Base-by-base conservation (phyloP, 2,797 vertebrate genomes). In the Erethizon dorsatum region DNA sequence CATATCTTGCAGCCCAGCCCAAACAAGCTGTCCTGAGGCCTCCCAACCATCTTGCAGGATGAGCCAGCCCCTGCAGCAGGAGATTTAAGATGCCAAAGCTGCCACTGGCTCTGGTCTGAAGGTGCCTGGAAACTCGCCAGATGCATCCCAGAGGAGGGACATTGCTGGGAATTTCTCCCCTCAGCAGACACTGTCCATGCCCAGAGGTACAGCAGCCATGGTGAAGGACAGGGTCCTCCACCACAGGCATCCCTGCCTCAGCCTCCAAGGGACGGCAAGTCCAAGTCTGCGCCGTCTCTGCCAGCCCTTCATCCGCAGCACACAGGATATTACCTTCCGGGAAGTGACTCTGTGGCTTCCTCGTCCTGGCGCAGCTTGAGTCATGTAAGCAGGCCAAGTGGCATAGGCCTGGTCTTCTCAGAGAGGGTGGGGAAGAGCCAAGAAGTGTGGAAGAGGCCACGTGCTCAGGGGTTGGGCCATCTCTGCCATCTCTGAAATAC, bases 61-160 rank as follows among this genome's bases (percentile, higher is more conserved):
- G 37, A 82, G 95, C 79, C 94, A 78, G 77, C 47, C 31, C 26
- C 28, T 18, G 61, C 37, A 15, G 83, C 57, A 50, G 56, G 41
- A 96, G 85, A 33, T 71, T 37, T 7, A 6, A 14, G n/a, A 67
- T 50, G 69, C 31, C 82, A 47, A 33, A n/a, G 54, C 20, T 2
- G 6, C 83, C 22, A 15, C 12, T 50, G 83, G 67, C 71, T 79
- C 83, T 22, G 59, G 45, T 50, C 91, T 89, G 56, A 85, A 37
- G 45, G 50, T 75, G 93, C 52, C 88, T 88, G 93, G 90, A 91
- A 91, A 90, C 28, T 94, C 71, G 37, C 83, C 71, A 87, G 92
- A 61, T 57, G 75, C 0, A 0, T 88, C 91, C 37, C 1, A 1
- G 59, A 18, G 7, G 80, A 61, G 26, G 7, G 69, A 89, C 61